Base-by-base conservation (phyloP, 2,797 vertebrate species). In the Xiphophorus birchmanni region DNA sequence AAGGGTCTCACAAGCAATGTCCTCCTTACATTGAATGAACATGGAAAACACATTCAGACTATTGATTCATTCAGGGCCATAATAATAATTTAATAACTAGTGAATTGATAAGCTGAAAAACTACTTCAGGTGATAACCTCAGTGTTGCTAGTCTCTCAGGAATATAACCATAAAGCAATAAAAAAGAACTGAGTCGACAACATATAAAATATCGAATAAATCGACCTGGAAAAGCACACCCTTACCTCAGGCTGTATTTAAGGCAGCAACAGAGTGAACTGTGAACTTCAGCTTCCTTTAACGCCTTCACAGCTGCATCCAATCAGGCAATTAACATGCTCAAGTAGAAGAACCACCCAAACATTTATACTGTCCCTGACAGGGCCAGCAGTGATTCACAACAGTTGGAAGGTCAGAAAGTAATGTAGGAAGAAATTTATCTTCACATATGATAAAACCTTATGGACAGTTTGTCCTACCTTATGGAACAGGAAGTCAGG, bases 221-320 rank as follows among this genome's bases (percentile, higher is more conserved):
- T 73, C 15, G 45, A 32, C 21, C n/a, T 32, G 26, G 21, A 32
- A 15, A 1, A 1, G 48, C 29, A 5, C 1, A 32, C 11, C 23
- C 37, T 12, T 21, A 10, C n/a, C 15, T 44, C 7, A 54, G 65
- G 29, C 12, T 72, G 21, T n/a, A 67, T 67, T 48, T 35, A 50
- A 23, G 50, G 63, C 58, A 37, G 44, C 48, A 26, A 40, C 26
- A 40, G 26, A n/a, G 5, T n/a, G 35, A 44, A 9, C 23, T 75
- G 77, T 44, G 69, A 44, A 45, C 42, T 45, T 5, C 5, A 29
- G 47, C 7, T 8, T 44, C 52, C 48, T 52, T 72, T 71, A 56
- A 71, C 37, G 42, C 65, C 77, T 32, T 72, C 63, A 42, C 60
- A 69, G 63, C 60, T 67, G 75, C 44, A 77, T 47, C 60, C 75